Percentiles rank a stretch among this genome's conserved stretches.
Conservation (phyloP, 2,888 invertebrate genomes). For the Cephonodes hylas region DNA sequence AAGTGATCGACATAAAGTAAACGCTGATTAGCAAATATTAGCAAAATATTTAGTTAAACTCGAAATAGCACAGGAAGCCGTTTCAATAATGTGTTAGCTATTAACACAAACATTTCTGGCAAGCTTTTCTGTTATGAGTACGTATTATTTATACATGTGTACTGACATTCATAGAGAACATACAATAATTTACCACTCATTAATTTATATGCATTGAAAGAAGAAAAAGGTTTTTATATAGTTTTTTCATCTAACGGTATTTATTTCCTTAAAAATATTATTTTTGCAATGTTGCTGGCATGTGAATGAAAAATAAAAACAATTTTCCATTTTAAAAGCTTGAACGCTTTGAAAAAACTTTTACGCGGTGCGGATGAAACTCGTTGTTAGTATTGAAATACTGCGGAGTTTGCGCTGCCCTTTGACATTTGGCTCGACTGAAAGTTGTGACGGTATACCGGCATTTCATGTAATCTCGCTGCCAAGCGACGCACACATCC, state of each 20-base stretch:
- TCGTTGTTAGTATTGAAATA: no score
- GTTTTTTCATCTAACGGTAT: no score
- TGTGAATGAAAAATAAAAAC: no score
- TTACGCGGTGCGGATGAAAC: no score
- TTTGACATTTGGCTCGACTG: not conserved
- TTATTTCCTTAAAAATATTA: no score
- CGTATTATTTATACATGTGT: not conserved
- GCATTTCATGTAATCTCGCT: not conserved
- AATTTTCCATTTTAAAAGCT: no score
- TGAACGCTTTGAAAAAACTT: no score
- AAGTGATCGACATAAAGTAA: not conserved
- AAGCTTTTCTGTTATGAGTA: not conserved
- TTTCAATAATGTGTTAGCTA: not conserved
- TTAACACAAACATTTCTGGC: not conserved
- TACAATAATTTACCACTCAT: no score
- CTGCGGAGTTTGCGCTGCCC: not conserved
- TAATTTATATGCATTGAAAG: no score
- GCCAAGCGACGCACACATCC: not conserved
- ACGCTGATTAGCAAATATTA: not conserved
- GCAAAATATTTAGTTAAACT: not conserved
- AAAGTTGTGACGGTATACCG: not conserved
- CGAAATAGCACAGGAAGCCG: constrained; percentile 5
- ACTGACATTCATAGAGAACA: not conserved
- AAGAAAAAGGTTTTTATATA: no score
- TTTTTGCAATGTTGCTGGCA: no score